Conservation (phyloP, 1,140 invertebrate genomes). For the Gonioctena quinquepunctata region DNA sequence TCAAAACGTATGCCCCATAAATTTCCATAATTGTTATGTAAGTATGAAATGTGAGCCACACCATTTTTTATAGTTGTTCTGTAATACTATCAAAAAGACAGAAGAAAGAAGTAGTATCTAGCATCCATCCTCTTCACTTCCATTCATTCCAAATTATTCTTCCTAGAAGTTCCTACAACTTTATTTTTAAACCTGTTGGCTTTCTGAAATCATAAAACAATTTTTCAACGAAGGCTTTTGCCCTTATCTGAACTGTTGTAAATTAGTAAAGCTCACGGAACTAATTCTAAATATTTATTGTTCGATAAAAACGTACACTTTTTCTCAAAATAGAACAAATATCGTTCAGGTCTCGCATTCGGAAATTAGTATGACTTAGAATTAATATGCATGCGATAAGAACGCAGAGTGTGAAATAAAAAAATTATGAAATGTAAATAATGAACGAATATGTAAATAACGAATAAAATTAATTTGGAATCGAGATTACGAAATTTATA, state of each 20-base stretch:
- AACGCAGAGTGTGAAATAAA: background rate
- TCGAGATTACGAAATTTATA: background rate
- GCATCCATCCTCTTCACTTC: too few relatives aligned
- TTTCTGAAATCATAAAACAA: background rate
- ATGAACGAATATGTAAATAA: background rate
- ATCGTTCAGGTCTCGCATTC: background rate
- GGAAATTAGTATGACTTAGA: conserved; percentile 11
- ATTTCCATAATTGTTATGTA: too few relatives aligned
- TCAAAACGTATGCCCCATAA: too few relatives aligned
- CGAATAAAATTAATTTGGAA: background rate
- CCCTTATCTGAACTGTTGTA: conserved; percentile 8
- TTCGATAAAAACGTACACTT: conserved; percentile 7
- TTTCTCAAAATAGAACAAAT: conserved; percentile 10
- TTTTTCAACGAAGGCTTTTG: background rate
- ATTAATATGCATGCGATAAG: background rate
- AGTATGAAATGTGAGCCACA: too few relatives aligned
- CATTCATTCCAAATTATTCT: background rate
- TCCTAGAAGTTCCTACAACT: background rate
- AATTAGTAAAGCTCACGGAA: conserved; percentile 4
- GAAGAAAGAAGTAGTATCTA: too few relatives aligned
- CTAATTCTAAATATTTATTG: conserved; percentile 14
- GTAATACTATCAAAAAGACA: too few relatives aligned
- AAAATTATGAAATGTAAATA: conserved; percentile 12
- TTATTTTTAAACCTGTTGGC: background rate
- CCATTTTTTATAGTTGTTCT: too few relatives aligned